phyloP scores from a whole-genome alignment of 2,113 vertebrate species.

The Seriola dumerili region DNA sequence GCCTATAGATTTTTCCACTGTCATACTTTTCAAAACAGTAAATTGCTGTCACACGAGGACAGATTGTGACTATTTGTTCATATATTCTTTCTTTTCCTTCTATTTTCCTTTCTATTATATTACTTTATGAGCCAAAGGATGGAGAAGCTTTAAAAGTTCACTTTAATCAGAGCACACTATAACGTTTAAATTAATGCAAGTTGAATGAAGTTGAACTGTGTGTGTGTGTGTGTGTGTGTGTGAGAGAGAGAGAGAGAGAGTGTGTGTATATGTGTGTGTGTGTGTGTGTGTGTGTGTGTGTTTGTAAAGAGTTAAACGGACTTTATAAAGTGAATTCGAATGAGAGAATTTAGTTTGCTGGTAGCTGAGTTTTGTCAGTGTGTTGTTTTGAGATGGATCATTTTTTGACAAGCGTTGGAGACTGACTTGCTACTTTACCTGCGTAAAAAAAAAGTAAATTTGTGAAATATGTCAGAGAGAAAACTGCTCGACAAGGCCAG shows the following conservation, averaged over 20 bases:
- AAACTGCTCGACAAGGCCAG: slow-evolving; percentile 3
- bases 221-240: slow-evolving; percentile 5
- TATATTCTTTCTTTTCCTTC: background rate
- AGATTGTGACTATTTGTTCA: background rate
- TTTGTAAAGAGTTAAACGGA: slow-evolving; percentile 7
- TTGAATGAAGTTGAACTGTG: slow-evolving; percentile 14
- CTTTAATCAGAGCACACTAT: slow-evolving; percentile 30
- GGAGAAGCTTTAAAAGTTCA: slow-evolving; percentile 32
- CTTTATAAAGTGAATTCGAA: slow-evolving; percentile 28
- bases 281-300: background rate
- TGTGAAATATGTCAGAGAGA: slow-evolving; percentile 6
- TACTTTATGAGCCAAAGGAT: slow-evolving; percentile 31
- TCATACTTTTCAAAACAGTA: slow-evolving; percentile 1
- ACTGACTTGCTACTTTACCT: background rate
- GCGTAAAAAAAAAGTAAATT: slow-evolving; percentile 19
- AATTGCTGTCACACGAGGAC: background rate
- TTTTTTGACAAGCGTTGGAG: background rate
- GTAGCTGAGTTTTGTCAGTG: slow-evolving; percentile 13
- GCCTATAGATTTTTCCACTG: slow-evolving; percentile 29
- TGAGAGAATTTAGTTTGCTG: slow-evolving; percentile 17
- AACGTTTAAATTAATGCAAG: slow-evolving; percentile 28
- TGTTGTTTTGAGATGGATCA: background rate
- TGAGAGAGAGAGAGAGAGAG: background rate
- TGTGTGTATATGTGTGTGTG: background rate
- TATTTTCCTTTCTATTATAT: slow-evolving; percentile 4